These are phyloP conservation scores for Drosophila bunnanda DNA, from an alignment of 2,888 invertebrate genomes.

Conservation along the genomic window DNA sequence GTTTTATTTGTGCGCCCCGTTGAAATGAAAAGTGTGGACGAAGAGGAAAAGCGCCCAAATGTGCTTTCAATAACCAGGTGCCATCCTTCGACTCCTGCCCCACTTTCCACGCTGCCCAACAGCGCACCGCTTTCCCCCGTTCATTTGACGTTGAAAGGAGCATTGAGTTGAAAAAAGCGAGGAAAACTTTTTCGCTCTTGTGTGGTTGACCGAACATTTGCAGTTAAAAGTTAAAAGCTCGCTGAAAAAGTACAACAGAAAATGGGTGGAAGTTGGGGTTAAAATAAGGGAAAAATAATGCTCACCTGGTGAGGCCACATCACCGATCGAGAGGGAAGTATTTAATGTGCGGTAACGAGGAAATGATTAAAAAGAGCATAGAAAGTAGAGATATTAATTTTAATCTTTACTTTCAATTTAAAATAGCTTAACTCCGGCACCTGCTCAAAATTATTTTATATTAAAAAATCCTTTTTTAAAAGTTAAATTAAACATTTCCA, in stretches of 20 bases:
- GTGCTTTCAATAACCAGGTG: constrained; percentile 56
- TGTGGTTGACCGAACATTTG: constrained; percentile 72
- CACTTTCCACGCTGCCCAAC: constrained; percentile 12
- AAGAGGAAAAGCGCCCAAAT: constrained; percentile 48
- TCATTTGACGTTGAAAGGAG: constrained; percentile 18
- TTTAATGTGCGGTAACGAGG: constrained; percentile 2
- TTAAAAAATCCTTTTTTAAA: not conserved
- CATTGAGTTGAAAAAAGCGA: constrained; percentile 33
- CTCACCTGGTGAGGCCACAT: constrained; percentile 48
- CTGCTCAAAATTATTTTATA: not conserved
- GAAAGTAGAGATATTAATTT: not conserved
- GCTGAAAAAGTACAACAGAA: constrained; percentile 43
- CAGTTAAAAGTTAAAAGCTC: constrained; percentile 73
- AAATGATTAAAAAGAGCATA: not conserved
- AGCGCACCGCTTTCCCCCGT: not conserved
- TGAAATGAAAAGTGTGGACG: constrained; percentile 61
- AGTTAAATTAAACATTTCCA: not conserved
- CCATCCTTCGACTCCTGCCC: constrained; percentile 20
- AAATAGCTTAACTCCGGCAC: not conserved
- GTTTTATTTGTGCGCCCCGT: constrained; percentile 24
- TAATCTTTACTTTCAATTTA: not conserved
- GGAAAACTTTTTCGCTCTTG: constrained; percentile 62
- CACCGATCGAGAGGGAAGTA: constrained; percentile 57
- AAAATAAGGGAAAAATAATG: constrained; percentile 29
- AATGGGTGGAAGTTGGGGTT: constrained; percentile 8